Evolutionary conservation across 2,113 vertebrate species (phyloP).

Genomic region (Gnathonemus longibarbis): DNA sequence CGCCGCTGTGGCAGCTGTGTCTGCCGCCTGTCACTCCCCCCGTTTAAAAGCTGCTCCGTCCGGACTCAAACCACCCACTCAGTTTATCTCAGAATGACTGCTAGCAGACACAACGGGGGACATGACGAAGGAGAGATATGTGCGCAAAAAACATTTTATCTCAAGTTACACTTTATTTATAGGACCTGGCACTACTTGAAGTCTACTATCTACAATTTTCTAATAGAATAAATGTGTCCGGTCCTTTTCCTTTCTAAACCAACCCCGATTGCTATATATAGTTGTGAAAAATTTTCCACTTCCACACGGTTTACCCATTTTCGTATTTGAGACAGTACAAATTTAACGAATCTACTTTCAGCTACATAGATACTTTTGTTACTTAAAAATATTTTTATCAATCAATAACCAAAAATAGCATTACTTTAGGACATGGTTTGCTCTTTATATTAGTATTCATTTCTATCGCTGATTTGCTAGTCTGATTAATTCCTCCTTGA

Average conservation of each 20-base stretch:
- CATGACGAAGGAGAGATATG: conserved; percentile 6
- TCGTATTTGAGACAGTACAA: not conserved
- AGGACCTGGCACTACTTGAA: not conserved
- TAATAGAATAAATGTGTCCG: not conserved
- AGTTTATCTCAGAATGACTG: not conserved
- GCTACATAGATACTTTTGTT: not conserved
- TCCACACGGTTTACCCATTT: not conserved
- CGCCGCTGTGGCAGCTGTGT: not conserved
- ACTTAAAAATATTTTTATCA: not conserved
- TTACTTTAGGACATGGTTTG: not conserved
- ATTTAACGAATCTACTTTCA: not conserved
- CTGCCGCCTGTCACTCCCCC: not conserved
- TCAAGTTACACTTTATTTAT: conserved; percentile 2
- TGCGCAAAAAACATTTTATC: not conserved
- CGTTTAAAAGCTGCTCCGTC: not conserved
- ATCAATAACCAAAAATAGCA: not conserved
- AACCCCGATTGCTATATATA: not conserved
- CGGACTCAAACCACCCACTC: not conserved
- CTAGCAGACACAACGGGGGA: conserved; percentile 9
- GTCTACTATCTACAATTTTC: not conserved
- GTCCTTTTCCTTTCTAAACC: not conserved
- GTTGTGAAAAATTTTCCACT: not conserved
- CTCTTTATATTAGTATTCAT: not conserved
- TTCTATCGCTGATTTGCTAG: not conserved
- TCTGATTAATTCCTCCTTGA: not conserved